Evolutionary conservation across 2,113 vertebrate genomes (phyloP), one percentile per base, ranked within the genome.

Genomic region (Varanus salvator): DNA sequence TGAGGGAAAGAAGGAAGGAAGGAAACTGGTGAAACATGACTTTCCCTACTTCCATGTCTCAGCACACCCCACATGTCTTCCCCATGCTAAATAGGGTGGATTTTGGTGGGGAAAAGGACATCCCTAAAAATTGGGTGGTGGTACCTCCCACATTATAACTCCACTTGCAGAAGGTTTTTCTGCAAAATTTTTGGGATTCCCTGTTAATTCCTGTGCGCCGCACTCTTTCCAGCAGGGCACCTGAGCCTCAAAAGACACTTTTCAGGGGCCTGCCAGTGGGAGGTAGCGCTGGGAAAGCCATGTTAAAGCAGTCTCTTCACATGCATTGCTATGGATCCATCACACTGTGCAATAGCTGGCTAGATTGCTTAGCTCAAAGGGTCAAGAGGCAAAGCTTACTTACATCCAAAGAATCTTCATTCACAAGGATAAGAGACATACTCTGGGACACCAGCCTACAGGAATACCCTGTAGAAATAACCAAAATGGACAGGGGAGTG

Each of bases 351-450:
- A 80, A 60, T 21, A 19, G 3, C 27, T 74, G 1, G 48, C 91
- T 71, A 0, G 54, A 1, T 29, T 52, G 12, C 6, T 83, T 78
- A 78, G 19, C 27, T 14, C 48, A 90, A 92, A 54, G 84, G 80
- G 6, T 89, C 66, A 0, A 93, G 50, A 1, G 38, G 88, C 81
- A 78, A 29, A 94, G 89, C 25, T 84, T 94, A 99, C 99, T 99
- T 97, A 99, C 99, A 80, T 99, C 99, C 92, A 99, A 95, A 0
- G 99, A 99, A 93, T 99, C 98, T 93, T 99, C 99, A 76, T 99
- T 99, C 96, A 99, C 95, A 34, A 99, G 96, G 96, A 99, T 97
- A 90, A 99, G 99, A 96, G 98, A 98, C 99, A 99, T 99, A 93
- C 97, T 98, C 91, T 99, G 99, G 52, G 98, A 98, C 85, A 99